These are phyloP conservation scores for Yponomeuta plumbellus DNA, from an alignment of 2,888 invertebrate genomes.

Conservation along the genomic window DNA sequence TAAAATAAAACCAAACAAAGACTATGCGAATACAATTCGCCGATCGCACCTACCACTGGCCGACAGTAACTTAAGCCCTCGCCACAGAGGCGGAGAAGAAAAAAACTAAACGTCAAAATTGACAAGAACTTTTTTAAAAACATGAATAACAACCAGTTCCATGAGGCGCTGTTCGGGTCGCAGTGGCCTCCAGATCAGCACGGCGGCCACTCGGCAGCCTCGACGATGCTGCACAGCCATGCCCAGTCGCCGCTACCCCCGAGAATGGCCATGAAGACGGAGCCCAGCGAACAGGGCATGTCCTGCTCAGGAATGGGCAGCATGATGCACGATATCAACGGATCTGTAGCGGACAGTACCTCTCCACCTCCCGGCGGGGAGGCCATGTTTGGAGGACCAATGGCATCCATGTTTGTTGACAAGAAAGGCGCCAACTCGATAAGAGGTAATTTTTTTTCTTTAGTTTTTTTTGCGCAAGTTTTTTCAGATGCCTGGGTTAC, in stretches of 20 bases:
- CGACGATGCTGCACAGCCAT: slow-evolving; percentile 59
- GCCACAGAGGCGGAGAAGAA: slow-evolving; percentile 20
- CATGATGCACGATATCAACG: slow-evolving; percentile 44
- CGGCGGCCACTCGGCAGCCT: slow-evolving; percentile 65
- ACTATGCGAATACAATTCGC: slow-evolving; percentile 69
- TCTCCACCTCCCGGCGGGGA: slow-evolving; percentile 75
- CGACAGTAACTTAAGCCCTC: slow-evolving; percentile 49
- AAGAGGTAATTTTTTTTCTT: slow-evolving; percentile 70
- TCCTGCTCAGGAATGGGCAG: slow-evolving; percentile 51
- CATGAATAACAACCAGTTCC: slow-evolving; percentile 69
- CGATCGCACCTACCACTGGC: slow-evolving; percentile 40
- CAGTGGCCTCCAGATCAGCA: slow-evolving; percentile 74
- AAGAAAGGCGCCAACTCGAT: slow-evolving; percentile 80
- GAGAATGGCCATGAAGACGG: slow-evolving; percentile 57
- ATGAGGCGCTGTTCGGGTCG: slow-evolving; percentile 63
- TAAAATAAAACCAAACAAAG: slow-evolving; percentile 34
- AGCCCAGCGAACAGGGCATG: slow-evolving; percentile 56
- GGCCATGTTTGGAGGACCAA: slow-evolving; percentile 63
- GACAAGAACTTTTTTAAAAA: slow-evolving; percentile 30
- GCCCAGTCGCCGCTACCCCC: slow-evolving; percentile 38
- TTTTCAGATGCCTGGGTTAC: too few species aligned
- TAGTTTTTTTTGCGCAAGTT: not conserved
- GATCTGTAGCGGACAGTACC: slow-evolving; percentile 76
- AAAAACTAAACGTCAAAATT: slow-evolving; percentile 15
- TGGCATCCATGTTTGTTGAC: slow-evolving; percentile 73